Base-by-base conservation (phyloP, 2,797 vertebrate genomes). In the Propithecus perrieri region DNA sequence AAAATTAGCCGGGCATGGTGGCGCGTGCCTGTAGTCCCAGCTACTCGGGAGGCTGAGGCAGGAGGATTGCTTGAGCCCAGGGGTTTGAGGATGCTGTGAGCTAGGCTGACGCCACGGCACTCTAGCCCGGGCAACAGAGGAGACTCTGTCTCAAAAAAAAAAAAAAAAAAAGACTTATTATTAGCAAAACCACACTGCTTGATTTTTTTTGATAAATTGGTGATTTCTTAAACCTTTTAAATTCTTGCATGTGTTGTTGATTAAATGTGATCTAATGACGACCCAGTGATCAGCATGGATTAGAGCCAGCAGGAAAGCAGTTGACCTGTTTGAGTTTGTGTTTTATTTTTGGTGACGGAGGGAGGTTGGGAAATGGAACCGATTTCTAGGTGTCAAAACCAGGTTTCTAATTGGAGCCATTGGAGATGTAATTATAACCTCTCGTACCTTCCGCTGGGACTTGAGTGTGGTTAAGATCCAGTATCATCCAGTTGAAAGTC, bases 351-450 rank as follows among this genome's bases (percentile, higher is more conserved):
- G 89, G 83, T 84, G 59, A 55, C 81, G 67, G 35, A 28, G 83
- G 41, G 30, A 79, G 46, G 69, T 78, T 13, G 41, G 63, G 20
- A 78, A 84, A 20, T 89, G 59, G 79, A 81, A 93, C 35, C 33
- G n/a, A 46, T 94, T 94, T 96, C 81, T 86, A 61, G 78, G 69
- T 72, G 57, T 88, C 74, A 75, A 94, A 85, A 88, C 50, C 17
- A 69, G 43, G 65, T 85, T 96, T 96, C 67, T 79, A 48, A 85
- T 50, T 91, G 43, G 85, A 96, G 38, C 33, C 17, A 1, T 4
- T 57, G 55, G 24, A 41, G 55, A 81, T 79, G 65, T 85, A 43
- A 43, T 79, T 87, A 30, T 61, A 71, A 55, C 43, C 4, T 57
- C 67, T 76, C 72, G 20, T 1, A 20, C 7, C 57, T 91, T 88